Percentiles rank a stretch among this genome's conserved stretches.
These are phyloP conservation scores for Agapostemon virescens DNA, from an alignment of 2,888 invertebrate species.

Conservation along the genomic window DNA sequence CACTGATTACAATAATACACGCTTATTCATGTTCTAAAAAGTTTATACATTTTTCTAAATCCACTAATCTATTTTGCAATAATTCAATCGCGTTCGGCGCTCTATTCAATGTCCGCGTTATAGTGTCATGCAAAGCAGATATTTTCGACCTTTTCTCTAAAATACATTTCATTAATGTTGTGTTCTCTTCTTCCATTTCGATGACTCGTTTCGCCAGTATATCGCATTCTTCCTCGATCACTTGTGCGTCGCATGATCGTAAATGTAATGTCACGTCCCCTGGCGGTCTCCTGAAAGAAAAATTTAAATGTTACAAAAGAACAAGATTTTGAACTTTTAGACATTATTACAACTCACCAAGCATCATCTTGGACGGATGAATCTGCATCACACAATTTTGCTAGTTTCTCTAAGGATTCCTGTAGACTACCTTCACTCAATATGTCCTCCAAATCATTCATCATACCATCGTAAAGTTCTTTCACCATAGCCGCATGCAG, in stretches of 20 bases:
- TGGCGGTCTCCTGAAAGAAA: slow-evolving; percentile 73
- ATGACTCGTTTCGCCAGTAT: slow-evolving; percentile 62
- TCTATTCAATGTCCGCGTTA: slow-evolving; percentile 50
- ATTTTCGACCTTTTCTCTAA: slow-evolving; percentile 59
- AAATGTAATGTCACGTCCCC: slow-evolving; percentile 72
- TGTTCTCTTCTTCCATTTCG: slow-evolving; percentile 71
- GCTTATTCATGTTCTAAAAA: slow-evolving; percentile 32
- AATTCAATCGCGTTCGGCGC: slow-evolving; percentile 47
- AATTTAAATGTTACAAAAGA: background rate
- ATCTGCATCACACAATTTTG: slow-evolving; percentile 61
- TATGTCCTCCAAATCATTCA: slow-evolving; percentile 65
- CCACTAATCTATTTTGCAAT: slow-evolving; percentile 56
- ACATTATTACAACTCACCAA: slow-evolving; percentile 66
- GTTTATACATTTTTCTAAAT: slow-evolving; percentile 53
- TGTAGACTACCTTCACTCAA: slow-evolving; percentile 67
- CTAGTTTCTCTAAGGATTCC: slow-evolving; percentile 64
- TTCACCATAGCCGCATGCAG: slow-evolving; percentile 67
- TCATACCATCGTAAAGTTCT: slow-evolving; percentile 67
- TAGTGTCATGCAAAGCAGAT: slow-evolving; percentile 47
- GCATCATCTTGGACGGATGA: slow-evolving; percentile 53
- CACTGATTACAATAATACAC: slow-evolving; percentile 16
- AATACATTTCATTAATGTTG: slow-evolving; percentile 63
- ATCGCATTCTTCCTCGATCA: slow-evolving; percentile 66
- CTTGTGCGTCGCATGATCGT: slow-evolving; percentile 69
- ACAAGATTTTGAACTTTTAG: background rate